Evolutionary conservation across 2,888 invertebrate species (phyloP), one percentile per base, ranked within the genome.

Genomic region (Sipha maydis): DNA sequence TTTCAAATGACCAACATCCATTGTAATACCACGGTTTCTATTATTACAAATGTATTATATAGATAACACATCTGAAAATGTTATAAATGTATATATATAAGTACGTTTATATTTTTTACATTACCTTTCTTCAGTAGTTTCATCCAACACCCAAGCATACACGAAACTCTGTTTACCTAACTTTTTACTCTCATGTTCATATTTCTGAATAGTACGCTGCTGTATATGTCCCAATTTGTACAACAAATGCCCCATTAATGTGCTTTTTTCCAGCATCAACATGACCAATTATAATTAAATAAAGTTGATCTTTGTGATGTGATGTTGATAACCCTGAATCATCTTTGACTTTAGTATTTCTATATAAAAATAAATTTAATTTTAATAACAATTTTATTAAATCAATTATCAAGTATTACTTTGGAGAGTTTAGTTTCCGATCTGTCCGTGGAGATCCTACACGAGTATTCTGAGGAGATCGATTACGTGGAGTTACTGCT

Each of bases 131-230:
- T 99, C 99, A 1, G 98, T 98, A 89, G 99, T 99, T 93, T 99
- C 99, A 92, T 99, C 99, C 84, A 99, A 93, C 3, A 99, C 98
- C 99, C 99, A 99, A 5, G 99, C 99, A 92, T 97, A 99, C 93
- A 98, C 96, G 91, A 99, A 99, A 90, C 98, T 98, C 91, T 98
- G 97, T 92, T 99, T 99, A 5, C 99, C 99, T 90, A 98, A 93
- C 92, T 99, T 99, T 92, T 97, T 96, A 91, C 98, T 97, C 91
- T 99, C 99, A 91, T 98, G 97, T 92, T 99, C 99, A 93, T 98
- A 98, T 92, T 99, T 99, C 92, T 99, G 99, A 94, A 99, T 95
- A 0, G 95, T 94, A 91, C 95, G 95, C 92, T 97, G 96, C 90
- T 96, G 96, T 0, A 98, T 97, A 92, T 96, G 96, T 34, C 97